Percentiles rank a stretch among this genome's conserved stretches.
Conservation (phyloP, 2,888 invertebrate species). For the Troglohyphantes excavatus region DNA sequence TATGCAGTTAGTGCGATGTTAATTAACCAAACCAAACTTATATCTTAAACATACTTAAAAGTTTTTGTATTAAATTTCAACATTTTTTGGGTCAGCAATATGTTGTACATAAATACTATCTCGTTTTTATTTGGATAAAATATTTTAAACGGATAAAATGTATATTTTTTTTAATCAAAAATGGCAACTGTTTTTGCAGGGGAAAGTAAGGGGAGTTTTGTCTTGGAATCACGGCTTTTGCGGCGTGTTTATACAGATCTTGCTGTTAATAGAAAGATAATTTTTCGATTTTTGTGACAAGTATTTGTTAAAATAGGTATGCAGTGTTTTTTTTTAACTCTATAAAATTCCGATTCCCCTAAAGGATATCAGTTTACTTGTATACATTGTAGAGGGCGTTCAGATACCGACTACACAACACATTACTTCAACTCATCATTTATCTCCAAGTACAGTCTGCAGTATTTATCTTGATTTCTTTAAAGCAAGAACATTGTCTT, state of each 20-base stretch:
- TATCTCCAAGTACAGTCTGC: conserved; percentile 18
- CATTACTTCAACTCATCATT: neutral
- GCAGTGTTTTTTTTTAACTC: neutral
- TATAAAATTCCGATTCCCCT: neutral
- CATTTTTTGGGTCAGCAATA: no score
- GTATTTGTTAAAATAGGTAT: neutral
- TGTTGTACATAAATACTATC: no score
- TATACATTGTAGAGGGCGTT: conserved; percentile 68
- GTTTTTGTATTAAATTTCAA: no score
- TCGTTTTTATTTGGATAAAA: no score
- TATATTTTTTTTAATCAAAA: no score
- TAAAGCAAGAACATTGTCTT: neutral
- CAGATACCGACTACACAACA: neutral
- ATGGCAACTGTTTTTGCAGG: neutral
- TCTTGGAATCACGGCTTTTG: conserved; percentile 13
- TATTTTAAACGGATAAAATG: no score
- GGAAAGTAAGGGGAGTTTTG: conserved; percentile 6
- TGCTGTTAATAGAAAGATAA: neutral
- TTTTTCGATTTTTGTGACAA: neutral
- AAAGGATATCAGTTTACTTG: conserved; percentile 37
- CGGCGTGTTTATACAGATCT: conserved; percentile 33
- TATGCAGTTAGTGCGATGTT: no score
- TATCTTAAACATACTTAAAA: no score
- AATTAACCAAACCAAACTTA: no score
- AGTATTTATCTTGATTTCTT: neutral